Percentiles rank a stretch among this genome's conserved stretches.
Evolutionary conservation across 2,113 vertebrate genomes (phyloP).

Genomic region (Hymenochirus boettgeri): DNA sequence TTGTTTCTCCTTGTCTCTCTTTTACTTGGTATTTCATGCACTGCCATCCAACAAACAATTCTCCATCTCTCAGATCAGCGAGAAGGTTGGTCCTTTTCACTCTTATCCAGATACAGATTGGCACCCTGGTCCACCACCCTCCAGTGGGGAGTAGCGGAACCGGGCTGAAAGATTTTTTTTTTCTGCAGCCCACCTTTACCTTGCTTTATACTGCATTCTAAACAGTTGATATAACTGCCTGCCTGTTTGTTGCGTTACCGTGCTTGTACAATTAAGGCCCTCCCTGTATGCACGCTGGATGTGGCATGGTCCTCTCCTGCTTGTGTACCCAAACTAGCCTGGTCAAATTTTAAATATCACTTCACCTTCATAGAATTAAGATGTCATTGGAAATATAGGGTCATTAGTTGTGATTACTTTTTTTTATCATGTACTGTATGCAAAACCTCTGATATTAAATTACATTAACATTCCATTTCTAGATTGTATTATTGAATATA

Average conservation of each 20-base stretch:
- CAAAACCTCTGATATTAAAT: too few species aligned
- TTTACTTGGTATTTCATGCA: slow-evolving; percentile 86
- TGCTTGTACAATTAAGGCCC: slow-evolving; percentile 18
- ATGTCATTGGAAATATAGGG: too few species aligned
- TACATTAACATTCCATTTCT: too few species aligned
- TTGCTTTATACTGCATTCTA: slow-evolving; percentile 3
- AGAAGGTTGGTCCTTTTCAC: slow-evolving; percentile 98
- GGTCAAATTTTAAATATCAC: background rate
- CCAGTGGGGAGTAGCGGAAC: slow-evolving; percentile 66
- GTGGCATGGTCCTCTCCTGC: slow-evolving; percentile 20
- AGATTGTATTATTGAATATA: too few species aligned
- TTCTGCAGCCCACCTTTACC: slow-evolving; percentile 43
- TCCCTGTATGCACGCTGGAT: slow-evolving; percentile 43
- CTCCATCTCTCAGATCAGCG: slow-evolving; percentile 98
- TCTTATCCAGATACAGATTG: slow-evolving; percentile 74
- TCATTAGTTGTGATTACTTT: too few species aligned
- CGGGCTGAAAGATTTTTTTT: slow-evolving; percentile 55
- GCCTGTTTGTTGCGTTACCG: slow-evolving; percentile 56
- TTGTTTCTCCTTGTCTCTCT: slow-evolving; percentile 91
- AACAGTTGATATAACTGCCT: slow-evolving; percentile 19
- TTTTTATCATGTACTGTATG: too few species aligned
- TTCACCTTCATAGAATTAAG: too few species aligned
- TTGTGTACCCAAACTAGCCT: background rate
- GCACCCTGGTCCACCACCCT: slow-evolving; percentile 70
- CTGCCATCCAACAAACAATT: slow-evolving; percentile 88